Evolutionary conservation across 2,797 vertebrate genomes (phyloP), one percentile per base, ranked within the genome.

Genomic region (Atherinosoma microstoma): DNA sequence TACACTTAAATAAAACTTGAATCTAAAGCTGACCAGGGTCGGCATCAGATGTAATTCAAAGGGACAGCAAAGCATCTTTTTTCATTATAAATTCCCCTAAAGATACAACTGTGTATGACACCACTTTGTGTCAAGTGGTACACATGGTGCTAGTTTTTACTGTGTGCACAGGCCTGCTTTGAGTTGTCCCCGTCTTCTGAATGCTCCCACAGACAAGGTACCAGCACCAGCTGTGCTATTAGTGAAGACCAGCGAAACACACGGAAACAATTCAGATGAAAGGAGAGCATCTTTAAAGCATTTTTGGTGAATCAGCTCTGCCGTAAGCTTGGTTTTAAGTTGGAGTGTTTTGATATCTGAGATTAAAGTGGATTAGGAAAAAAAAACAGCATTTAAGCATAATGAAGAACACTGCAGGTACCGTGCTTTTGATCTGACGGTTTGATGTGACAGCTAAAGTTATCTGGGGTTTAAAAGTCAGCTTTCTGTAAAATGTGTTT

Each of bases 1-100:
- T 53, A 72, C 73, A 71, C 77, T 80, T 87, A 47, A 85, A 84
- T 87, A 80, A 65, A 88, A 51, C 47, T 30, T 83, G 30, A 69
- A 84, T 71, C 65, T 80, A 67, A 60, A 81, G 71, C 69, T 78
- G 80, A 69, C 57, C 16, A 64, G 56, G 60, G 29, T 75, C 59
- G 45, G 24, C 11, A 10, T 87, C 56, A 82, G 76, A 85, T 84
- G 58, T 73, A 66, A 83, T 64, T 76, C 47, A 70, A 70, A 79
- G 45, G 70, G 73, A 80, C 32, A 78, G 76, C 76, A 58, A 77
- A 59, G 11, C 45, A 58, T 51, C 49, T 75, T 62, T 65, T 73
- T 67, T 62, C 29, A 69, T 69, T 51, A 62, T 12, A 64, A n/a
- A 53, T 57, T n/a, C 6, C 36, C 15, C 35, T 73, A 32, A 80